phyloP scores from a whole-genome alignment of 2,113 vertebrate species.

The Labeo rohita region DNA sequence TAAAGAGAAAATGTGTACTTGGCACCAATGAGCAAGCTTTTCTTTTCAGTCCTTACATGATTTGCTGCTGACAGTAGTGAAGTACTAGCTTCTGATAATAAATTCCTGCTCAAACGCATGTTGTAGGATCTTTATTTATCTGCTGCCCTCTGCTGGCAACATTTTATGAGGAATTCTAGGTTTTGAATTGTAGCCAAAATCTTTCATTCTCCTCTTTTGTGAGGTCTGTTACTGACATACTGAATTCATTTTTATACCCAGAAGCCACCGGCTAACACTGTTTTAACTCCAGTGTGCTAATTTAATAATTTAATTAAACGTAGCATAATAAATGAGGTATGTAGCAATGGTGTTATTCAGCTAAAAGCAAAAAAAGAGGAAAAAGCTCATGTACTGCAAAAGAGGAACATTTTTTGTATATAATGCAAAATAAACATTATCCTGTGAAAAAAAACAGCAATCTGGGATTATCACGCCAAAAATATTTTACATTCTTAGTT shows the following conservation, averaged over 20 bases:
- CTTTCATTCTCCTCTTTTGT: background rate
- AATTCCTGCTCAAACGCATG: background rate
- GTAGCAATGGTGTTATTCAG: no score
- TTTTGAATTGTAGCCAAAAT: background rate
- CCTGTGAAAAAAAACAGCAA: no score
- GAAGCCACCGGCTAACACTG: background rate
- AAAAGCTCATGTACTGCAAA: no score
- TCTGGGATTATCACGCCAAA: no score
- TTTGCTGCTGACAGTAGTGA: background rate
- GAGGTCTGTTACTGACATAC: background rate
- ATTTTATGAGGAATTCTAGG: background rate
- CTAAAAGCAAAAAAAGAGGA: no score
- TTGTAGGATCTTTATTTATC: constrained; percentile 27
- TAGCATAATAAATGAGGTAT: no score
- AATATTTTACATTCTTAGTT: no score
- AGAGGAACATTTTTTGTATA: no score
- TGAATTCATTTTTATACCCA: background rate
- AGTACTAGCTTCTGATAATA: background rate
- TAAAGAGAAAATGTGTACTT: background rate
- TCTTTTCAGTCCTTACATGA: background rate
- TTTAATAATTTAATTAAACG: no score
- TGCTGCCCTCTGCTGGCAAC: constrained; percentile 39
- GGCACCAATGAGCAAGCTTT: background rate
- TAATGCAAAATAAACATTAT: no score
- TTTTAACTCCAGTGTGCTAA: background rate